Evolutionary conservation across 2,888 invertebrate genomes (phyloP), one percentile per base, ranked within the genome.

Genomic region (Theretra japonica): DNA sequence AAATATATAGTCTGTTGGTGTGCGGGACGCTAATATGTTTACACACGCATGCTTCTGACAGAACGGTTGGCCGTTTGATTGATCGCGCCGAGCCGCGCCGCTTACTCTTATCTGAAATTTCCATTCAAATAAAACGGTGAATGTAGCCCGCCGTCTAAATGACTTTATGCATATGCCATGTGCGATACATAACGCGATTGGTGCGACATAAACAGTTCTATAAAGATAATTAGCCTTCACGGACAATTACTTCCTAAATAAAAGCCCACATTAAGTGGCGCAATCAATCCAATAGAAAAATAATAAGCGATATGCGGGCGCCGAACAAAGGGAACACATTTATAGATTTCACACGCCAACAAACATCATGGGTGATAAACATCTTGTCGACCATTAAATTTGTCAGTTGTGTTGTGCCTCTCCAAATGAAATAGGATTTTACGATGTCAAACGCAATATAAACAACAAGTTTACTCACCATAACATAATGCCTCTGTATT

Each of bases 401-500:
- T 65, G 79, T 74, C 74, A 77, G 80, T 78, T 76, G 75, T 33
- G 80, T 78, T 77, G 75, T 33, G 65, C 65, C 23, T 65, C 41
- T 65, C 65, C 48, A 65, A 65, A 65, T 65, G 41, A 65, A 48
- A 23, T 23, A 8, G 48, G 65, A 25, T 56, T 59, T 69, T 78
- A 73, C 30, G 48, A 68, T 68, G 17, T 21, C 50, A 68, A 68
- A 68, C 21, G 58, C 7, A 41, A 71, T 25, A 70, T 28, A 59
- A 50, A 60, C 30, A 69, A 60, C 58, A 59, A 60, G 59, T 62
- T 70, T 53, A 93, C 97, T 96, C 93, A 97, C 97, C 97, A 98
- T 97, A 81, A 97, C 97, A 95, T 97, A 98, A 95, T 98, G 97
- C 93, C 98, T 95, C 92, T 98, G 97, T 95, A 97, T 97, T 95